These are phyloP conservation scores for Spilogale gracilis DNA, from an alignment of 2,113 vertebrate species.

Conservation along the genomic window DNA sequence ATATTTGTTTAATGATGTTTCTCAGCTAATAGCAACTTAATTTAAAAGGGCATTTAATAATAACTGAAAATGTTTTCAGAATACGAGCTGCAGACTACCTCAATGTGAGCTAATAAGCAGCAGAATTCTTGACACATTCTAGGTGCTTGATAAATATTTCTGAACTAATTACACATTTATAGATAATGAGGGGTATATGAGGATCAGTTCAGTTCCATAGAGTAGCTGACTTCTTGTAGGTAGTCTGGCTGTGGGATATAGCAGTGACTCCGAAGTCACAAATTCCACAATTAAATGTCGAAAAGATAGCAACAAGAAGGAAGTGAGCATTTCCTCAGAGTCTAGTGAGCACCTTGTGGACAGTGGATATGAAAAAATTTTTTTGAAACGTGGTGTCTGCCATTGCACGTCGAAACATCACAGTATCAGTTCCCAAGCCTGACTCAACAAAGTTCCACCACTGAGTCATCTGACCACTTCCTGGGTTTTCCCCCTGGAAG, in stretches of 20 bases:
- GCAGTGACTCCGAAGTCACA: not conserved
- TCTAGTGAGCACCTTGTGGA: not conserved
- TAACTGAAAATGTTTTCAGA: constrained; percentile 18
- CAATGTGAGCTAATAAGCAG: not conserved
- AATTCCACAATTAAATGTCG: not conserved
- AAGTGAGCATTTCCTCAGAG: not conserved
- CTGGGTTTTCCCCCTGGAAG: constrained; percentile 74
- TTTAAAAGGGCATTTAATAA: not conserved
- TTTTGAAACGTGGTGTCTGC: not conserved
- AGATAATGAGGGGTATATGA: not conserved
- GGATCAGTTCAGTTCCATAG: not conserved
- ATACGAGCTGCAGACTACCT: not conserved
- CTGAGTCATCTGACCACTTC: constrained; percentile 82
- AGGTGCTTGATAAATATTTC: not conserved
- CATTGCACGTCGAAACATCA: constrained; percentile 17
- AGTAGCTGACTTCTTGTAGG: not conserved
- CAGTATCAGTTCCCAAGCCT: constrained; percentile 49
- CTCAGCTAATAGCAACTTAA: not conserved
- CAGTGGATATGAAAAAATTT: not conserved
- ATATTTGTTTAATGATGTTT: constrained; percentile 45
- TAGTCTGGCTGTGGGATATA: not conserved
- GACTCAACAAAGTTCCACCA: constrained; percentile 74
- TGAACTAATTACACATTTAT: not conserved
- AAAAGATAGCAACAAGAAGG: constrained; percentile 6
- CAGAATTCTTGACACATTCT: not conserved